These are phyloP conservation scores for Tetranychus piercei DNA, from an alignment of 2,888 invertebrate species.

Conservation along the genomic window DNA sequence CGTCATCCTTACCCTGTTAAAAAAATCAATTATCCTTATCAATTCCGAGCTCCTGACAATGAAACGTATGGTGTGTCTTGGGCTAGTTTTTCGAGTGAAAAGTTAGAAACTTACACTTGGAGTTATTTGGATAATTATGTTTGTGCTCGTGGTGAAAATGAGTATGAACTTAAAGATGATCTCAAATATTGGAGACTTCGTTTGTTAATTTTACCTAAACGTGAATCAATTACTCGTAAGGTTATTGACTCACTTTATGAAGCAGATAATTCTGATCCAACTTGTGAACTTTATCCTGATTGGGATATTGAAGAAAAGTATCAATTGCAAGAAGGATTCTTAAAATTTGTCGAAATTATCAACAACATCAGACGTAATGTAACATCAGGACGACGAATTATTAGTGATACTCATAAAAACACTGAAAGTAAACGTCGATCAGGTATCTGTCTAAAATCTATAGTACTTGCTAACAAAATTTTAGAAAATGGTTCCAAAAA, in stretches of 20 bases:
- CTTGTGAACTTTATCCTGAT: conserved; percentile 66
- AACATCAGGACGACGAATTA: conserved; percentile 29
- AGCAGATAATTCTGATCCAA: conserved; percentile 43
- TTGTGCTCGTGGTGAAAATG: conserved; percentile 78
- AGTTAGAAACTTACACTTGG: conserved; percentile 89
- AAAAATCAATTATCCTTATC: conserved; percentile 72
- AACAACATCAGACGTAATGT: conserved; percentile 65
- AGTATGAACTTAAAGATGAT: conserved; percentile 58
- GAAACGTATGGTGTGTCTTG: conserved; percentile 81
- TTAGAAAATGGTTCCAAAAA: neutral
- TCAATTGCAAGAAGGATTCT: conserved; percentile 32
- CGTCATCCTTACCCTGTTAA: conserved; percentile 84
- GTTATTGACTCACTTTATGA: conserved; percentile 38
- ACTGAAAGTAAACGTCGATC: neutral
- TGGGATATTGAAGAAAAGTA: conserved; percentile 38
- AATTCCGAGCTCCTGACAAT: conserved; percentile 78
- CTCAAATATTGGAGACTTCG: conserved; percentile 80
- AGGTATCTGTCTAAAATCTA: conserved; percentile 1
- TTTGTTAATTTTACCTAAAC: conserved; percentile 64
- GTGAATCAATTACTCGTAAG: conserved; percentile 52
- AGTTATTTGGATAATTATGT: conserved; percentile 93
- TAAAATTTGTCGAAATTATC: conserved; percentile 54
- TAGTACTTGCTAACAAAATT: neutral
- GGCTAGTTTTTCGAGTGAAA: conserved; percentile 82
- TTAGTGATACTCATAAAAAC: conserved; percentile 9